These are phyloP conservation scores for Melanargia galathea DNA, from an alignment of 2,888 invertebrate genomes.

Conservation along the genomic window DNA sequence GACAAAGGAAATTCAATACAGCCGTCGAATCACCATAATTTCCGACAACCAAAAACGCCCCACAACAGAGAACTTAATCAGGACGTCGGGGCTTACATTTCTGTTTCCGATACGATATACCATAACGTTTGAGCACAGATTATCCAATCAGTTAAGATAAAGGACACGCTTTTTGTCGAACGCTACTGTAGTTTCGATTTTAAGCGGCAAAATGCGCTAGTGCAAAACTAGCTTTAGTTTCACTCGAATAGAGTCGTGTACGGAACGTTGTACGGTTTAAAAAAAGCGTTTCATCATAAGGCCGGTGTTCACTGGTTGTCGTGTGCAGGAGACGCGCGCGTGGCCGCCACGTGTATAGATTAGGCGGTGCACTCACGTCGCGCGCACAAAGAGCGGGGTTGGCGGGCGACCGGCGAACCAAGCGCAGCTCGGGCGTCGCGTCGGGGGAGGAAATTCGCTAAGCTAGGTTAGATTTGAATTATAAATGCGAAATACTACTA, in stretches of 20 bases:
- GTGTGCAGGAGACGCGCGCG: conserved; percentile 72
- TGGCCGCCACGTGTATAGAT: conserved; percentile 76
- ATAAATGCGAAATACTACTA: conserved; percentile 71
- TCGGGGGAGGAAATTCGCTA: conserved; percentile 75
- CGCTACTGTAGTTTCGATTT: conserved; percentile 42
- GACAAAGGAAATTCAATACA: conserved; percentile 69
- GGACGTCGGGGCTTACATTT: conserved; percentile 72
- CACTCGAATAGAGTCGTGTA: conserved; percentile 50
- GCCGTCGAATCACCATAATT: conserved; percentile 79
- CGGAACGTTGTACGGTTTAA: conserved; percentile 32
- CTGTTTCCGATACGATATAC: conserved; percentile 80
- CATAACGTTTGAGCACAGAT: conserved; percentile 80
- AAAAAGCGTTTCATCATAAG: conserved; percentile 51
- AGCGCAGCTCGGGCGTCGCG: conserved; percentile 59
- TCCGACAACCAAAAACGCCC: conserved; percentile 63
- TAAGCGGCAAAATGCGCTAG: conserved; percentile 56
- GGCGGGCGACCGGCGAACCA: conserved; percentile 73
- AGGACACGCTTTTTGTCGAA: conserved; percentile 74
- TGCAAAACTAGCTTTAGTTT: conserved; percentile 52
- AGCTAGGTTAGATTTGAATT: conserved; percentile 79
- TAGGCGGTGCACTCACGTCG: conserved; percentile 76
- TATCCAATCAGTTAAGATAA: conserved; percentile 83
- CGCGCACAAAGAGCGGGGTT: conserved; percentile 68
- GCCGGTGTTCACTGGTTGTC: conserved; percentile 62
- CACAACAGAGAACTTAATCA: conserved; percentile 75